These are phyloP conservation scores for Lytechinus variegatus DNA, from an alignment of 35 echinoderm and acorn worm species.

Conservation along the genomic window DNA sequence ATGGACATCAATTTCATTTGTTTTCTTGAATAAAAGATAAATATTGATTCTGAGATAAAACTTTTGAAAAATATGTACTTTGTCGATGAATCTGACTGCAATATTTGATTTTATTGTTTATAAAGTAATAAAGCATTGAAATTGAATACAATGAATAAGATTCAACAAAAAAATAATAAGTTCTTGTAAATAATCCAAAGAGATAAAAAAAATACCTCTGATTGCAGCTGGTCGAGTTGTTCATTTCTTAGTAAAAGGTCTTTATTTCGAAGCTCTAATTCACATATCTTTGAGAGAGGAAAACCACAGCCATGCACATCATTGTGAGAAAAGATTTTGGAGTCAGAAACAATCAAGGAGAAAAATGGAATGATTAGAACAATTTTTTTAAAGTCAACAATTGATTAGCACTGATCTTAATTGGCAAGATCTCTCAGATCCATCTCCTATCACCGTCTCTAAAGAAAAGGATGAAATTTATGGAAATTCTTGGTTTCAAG, in stretches of 20 bases:
- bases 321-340: not conserved
- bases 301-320: conserved; percentile 6
- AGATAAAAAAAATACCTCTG: conserved; percentile 16
- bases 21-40: too few relatives aligned
- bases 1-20: too few relatives aligned
- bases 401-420: not conserved
- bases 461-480: not conserved
- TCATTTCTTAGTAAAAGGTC: conserved; percentile 18
- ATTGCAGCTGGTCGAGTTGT: conserved; percentile 33
- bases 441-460: not conserved
- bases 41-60: too few relatives aligned
- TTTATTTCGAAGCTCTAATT: conserved; percentile 33
- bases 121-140: too few relatives aligned
- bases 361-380: not conserved
- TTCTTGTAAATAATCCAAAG: not conserved
- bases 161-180: not conserved
- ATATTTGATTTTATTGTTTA: too few relatives aligned
- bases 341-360: not conserved
- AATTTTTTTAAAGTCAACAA: not conserved
- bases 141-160: not conserved
- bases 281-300: conserved; percentile 25
- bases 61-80: too few relatives aligned
- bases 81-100: too few relatives aligned
- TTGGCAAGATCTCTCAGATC: not conserved
- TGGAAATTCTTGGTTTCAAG: not conserved